These are phyloP conservation scores for Penaeus japonicus DNA, from an alignment of 1,140 invertebrate genomes.

Conservation along the genomic window DNA sequence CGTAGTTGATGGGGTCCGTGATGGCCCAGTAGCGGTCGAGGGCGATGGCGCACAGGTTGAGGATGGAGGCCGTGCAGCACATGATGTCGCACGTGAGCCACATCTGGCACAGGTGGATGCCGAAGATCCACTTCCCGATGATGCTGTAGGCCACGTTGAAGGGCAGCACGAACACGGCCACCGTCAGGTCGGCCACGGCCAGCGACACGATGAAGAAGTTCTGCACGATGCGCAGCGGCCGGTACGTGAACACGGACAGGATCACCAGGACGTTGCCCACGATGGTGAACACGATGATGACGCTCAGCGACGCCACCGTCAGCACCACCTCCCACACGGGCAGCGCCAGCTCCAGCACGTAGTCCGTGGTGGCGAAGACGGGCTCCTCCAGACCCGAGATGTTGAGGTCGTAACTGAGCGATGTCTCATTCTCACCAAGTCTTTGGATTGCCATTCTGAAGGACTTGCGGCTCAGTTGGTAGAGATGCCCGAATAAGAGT, in stretches of 20 bases:
- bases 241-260: slow-evolving; percentile 93
- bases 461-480: not conserved
- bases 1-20: slow-evolving; percentile 97
- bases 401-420: slow-evolving; percentile 19
- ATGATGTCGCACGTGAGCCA: slow-evolving; percentile 97
- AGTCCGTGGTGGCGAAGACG: too few species aligned
- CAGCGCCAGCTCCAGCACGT: slow-evolving; percentile 7
- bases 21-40: slow-evolving; percentile 96
- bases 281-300: slow-evolving; percentile 87
- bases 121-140: slow-evolving; percentile 87
- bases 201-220: slow-evolving; percentile 98
- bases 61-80: slow-evolving; percentile 95
- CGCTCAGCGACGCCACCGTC: slow-evolving; percentile 76
- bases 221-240: slow-evolving; percentile 93
- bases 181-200: slow-evolving; percentile 93
- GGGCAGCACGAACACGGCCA: slow-evolving; percentile 93
- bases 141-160: slow-evolving; percentile 94
- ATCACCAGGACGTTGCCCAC: slow-evolving; percentile 96
- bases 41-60: slow-evolving; percentile 95
- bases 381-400: slow-evolving; percentile 22
- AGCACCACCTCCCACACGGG: slow-evolving; percentile 77
- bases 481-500: too few species aligned
- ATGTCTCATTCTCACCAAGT: slow-evolving; percentile 14
- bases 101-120: slow-evolving; percentile 90
- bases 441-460: slow-evolving; percentile 13